phyloP scores from a whole-genome alignment of 2,113 vertebrate genomes.

The Litocranius walleri region DNA sequence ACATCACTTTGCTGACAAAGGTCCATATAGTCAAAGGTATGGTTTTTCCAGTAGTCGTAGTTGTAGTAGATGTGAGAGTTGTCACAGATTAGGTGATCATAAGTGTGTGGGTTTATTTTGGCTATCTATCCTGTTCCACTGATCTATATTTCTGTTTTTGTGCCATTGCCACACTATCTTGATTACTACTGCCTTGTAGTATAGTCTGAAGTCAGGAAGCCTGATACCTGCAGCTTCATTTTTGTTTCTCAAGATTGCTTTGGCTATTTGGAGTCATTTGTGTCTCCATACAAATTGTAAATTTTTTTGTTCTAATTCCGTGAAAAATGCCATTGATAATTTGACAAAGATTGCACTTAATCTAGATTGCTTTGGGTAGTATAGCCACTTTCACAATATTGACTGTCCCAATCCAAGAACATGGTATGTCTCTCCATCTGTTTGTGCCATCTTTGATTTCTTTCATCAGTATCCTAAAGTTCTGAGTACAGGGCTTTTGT shows the following conservation, averaged over 20 bases:
- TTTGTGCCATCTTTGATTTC: not conserved
- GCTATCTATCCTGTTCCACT: not conserved
- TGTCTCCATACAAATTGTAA: not conserved
- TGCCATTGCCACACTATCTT: not conserved
- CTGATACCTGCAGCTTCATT: not conserved
- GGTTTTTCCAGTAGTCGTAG: not conserved
- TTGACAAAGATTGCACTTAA: not conserved
- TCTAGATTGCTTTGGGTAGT: not conserved
- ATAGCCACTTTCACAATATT: not conserved
- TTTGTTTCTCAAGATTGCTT: not conserved
- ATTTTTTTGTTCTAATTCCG: not conserved
- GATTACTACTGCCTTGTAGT: not conserved
- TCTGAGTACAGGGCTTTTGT: not conserved
- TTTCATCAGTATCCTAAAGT: not conserved
- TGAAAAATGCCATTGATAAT: not conserved
- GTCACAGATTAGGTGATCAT: not conserved
- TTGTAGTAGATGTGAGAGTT: not conserved
- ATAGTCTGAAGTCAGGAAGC: not conserved
- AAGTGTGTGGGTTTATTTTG: not conserved
- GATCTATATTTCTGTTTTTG: not conserved
- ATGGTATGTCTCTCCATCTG: not conserved
- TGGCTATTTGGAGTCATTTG: not conserved
- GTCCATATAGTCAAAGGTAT: not conserved
- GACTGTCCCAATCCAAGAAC: not conserved
- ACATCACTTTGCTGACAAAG: not conserved